Conservation (phyloP, 2,113 vertebrate genomes). For the Lichenostomus cassidix region DNA sequence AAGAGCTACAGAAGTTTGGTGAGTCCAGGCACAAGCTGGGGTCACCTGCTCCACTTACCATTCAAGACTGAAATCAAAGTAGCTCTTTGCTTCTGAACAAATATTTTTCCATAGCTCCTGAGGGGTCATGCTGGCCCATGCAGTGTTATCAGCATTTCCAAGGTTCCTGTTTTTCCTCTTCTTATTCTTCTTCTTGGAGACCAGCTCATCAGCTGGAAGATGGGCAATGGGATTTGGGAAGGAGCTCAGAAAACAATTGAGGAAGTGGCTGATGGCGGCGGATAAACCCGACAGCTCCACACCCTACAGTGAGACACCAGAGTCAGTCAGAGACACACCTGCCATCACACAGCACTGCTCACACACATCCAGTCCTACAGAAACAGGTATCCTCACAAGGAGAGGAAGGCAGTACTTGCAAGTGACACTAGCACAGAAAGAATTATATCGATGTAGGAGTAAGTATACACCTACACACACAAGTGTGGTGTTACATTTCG, state of each 20-base stretch:
- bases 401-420: background rate
- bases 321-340: background rate
- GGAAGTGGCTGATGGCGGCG: slow-evolving; percentile 95
- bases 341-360: background rate
- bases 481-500: fast-evolving
- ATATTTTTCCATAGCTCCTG: slow-evolving; percentile 96
- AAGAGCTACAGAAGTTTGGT: background rate
- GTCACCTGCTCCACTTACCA: slow-evolving; percentile 74
- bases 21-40: background rate
- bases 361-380: background rate
- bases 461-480: background rate
- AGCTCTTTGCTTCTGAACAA: slow-evolving; percentile 86
- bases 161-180: slow-evolving; percentile 90
- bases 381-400: background rate
- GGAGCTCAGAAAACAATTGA: slow-evolving; percentile 97
- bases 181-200: slow-evolving; percentile 93
- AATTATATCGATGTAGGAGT: fast-evolving
- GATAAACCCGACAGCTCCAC: slow-evolving; percentile 95
- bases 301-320: slow-evolving; percentile 72
- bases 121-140: slow-evolving; percentile 93
- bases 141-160: slow-evolving; percentile 88
- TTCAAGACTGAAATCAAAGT: slow-evolving; percentile 88
- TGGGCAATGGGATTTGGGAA: slow-evolving; percentile 93
- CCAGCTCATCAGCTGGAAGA: slow-evolving; percentile 90
- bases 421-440: background rate